Base-by-base conservation (phyloP, 1,140 invertebrate genomes). In the Solenopsis fugax region DNA sequence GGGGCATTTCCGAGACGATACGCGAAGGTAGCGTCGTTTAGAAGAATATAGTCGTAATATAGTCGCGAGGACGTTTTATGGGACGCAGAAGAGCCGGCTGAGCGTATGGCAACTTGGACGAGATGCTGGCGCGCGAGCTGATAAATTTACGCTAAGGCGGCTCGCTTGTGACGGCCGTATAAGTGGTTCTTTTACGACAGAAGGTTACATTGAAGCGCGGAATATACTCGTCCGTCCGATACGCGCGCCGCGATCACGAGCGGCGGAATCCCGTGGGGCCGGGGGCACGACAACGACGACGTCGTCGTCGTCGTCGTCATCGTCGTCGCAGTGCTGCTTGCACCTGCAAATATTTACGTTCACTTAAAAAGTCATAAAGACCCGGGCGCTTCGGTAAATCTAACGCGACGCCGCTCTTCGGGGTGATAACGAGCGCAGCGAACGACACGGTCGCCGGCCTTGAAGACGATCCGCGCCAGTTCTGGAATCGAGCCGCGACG, bases 301-400 rank as follows among this genome's bases (percentile, higher is more conserved):
- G n/a, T n/a, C n/a, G n/a, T n/a, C n/a, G 21, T 4, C 41, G 7
- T 13, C 41, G 13, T 48, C 45, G 37, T 67, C 18, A 2, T 48
- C 10, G 48, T 48, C 48, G 48, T 48, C 10, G 48, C 10, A 5
- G 0, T 21, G 37, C 34, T 18, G 58, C 29, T 45, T 84, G 89
- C 89, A 90, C 85, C 89, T 90, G 89, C 89, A 54, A 75, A 87
- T 90, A 87, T 90, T 90, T 90, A 90, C 89, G 89, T 84, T 89
- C 89, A 90, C 89, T 90, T 90, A 90, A 90, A 90, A 90, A 50
- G 84, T 89, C 89, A 64, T 90, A 90, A 90, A 89, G 65, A 84
- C 65, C 56, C 56, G 75, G 65, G 64, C 75, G 45, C 48, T 69
- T 60, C 75, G 88, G 58, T 89, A 89, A 89, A 90, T 89, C 88